These are phyloP conservation scores for Lordiphosa andalusiaca DNA, from an alignment of 2,888 invertebrate genomes.

Conservation along the genomic window DNA sequence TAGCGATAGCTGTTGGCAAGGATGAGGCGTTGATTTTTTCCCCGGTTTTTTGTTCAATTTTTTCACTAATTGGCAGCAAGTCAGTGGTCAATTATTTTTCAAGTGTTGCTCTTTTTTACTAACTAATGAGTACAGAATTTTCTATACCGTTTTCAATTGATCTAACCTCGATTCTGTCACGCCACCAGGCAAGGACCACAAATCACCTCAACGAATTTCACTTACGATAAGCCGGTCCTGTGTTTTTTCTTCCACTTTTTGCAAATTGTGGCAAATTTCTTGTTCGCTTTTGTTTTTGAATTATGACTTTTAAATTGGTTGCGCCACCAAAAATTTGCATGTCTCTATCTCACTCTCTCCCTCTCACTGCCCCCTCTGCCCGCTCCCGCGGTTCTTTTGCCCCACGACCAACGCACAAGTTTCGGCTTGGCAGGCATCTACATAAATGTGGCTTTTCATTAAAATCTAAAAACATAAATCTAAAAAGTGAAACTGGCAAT, in stretches of 20 bases:
- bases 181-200: slow-evolving; percentile 12
- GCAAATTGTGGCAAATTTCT: slow-evolving; percentile 13
- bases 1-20: slow-evolving; percentile 33
- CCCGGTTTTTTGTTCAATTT: slow-evolving; percentile 38
- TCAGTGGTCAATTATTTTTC: slow-evolving; percentile 26
- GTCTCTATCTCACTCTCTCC: background rate
- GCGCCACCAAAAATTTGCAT: slow-evolving; percentile 50
- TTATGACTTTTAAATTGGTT: slow-evolving; percentile 57
- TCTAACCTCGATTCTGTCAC: too few relatives aligned
- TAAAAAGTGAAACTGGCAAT: slow-evolving; percentile 55
- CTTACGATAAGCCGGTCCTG: slow-evolving; percentile 18
- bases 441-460: slow-evolving; percentile 66
- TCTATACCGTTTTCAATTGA: too few relatives aligned
- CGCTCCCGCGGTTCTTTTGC: background rate
- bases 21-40: slow-evolving; percentile 11
- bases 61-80: slow-evolving; percentile 61
- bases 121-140: too few relatives aligned
- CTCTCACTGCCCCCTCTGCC: too few relatives aligned
- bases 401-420: slow-evolving; percentile 1
- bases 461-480: slow-evolving; percentile 68
- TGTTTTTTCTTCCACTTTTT: too few relatives aligned
- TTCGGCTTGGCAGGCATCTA: slow-evolving; percentile 8
- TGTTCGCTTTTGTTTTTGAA: slow-evolving; percentile 26
- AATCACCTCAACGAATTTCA: slow-evolving; percentile 36
- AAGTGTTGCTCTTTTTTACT: slow-evolving; percentile 5